Evolutionary conservation across 2,797 vertebrate species (phyloP).

Genomic region (Enteromius afrohamiltoni): DNA sequence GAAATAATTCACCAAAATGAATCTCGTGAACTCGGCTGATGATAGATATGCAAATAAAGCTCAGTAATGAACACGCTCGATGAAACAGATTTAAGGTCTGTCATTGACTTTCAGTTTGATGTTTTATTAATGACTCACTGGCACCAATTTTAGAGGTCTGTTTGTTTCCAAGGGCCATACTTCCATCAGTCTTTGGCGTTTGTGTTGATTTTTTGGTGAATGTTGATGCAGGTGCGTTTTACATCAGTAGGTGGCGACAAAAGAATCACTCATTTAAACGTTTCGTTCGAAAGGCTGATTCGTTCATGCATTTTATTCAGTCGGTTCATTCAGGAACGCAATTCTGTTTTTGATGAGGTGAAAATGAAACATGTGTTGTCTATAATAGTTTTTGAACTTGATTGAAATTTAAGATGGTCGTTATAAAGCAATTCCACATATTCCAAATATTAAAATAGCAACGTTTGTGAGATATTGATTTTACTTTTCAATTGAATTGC

Average conservation of each 20-base stretch:
- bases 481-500: not conserved
- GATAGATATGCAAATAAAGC: not conserved
- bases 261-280: no score
- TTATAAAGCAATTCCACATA: no score
- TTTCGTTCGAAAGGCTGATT: no score
- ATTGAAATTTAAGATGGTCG: not conserved
- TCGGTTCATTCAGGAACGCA: not conserved
- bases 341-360: not conserved
- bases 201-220: not conserved
- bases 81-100: not conserved
- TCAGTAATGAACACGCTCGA: not conserved
- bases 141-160: not conserved
- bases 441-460: not conserved
- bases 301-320: not conserved
- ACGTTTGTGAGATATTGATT: not conserved
- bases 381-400: not conserved
- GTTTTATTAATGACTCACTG: not conserved
- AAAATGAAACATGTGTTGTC: not conserved
- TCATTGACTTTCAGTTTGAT: not conserved
- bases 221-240: not conserved
- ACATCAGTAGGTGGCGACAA: not conserved
- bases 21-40: no score
- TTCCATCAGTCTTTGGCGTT: not conserved
- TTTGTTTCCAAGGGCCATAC: not conserved
- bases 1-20: no score